Base-by-base conservation (phyloP, 1,140 invertebrate species). In the Diabrotica undecimpunctata region DNA sequence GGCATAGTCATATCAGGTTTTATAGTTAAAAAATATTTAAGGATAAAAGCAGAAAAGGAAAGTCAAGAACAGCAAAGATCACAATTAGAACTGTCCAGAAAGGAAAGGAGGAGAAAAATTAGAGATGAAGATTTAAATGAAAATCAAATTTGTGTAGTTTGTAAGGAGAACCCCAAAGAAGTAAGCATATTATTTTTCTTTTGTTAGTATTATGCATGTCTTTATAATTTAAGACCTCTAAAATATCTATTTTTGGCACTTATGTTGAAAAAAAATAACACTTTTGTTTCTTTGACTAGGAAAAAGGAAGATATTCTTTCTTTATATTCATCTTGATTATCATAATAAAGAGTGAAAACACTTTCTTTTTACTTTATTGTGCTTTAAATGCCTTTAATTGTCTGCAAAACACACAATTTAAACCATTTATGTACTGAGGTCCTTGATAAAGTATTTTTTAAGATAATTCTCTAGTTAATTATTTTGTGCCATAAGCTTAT, bases 91-190 rank as follows among this genome's bases (percentile, higher is more conserved):
- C 78, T 80, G 7, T 84, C 86, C n/a, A 81, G 89, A 3, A 82
- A 83, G 60, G 83, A 87, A 72, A 79, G 89, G 53, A 78, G 90
- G 11, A 83, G 85, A 52, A 80, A 83, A 62, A 86, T 84, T 3
- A 78, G 88, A 12, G 85, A 88, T 14, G 81, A 80, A 6, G 83
- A 88, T 69, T 75, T 90, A 6, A 77, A 82, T 5, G 86, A 90
- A 3, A 83, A 86, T 73, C 87, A 90, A 72, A 76, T 88, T 5
- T 93, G 90, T 73, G 87, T 91, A 10, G 87, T 92, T n/a, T 92
- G 90, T 78, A 82, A 84, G 11, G 84, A 83, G 59, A 90, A 91
- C 80, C 89, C 89, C 7, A 87, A 87, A 71, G 90, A 91, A 78
- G 86, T 87, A 71, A 66, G 41, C 55, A 12, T 54, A 62, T 25